Base-by-base conservation (phyloP, 2,797 vertebrate species). In the Carapus acus region DNA sequence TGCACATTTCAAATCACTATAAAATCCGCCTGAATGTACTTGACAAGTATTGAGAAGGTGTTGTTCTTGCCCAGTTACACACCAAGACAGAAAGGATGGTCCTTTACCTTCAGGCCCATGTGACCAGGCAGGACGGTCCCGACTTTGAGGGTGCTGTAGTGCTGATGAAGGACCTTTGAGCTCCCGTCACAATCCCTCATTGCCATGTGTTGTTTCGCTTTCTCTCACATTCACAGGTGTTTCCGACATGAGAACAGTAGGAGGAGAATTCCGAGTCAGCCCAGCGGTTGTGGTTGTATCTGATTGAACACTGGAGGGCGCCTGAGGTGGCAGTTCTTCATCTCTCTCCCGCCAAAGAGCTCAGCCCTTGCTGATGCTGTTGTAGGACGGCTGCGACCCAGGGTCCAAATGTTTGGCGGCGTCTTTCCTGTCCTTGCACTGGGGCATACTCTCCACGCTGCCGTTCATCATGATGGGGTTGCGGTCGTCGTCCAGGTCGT, bases 291-390 rank as follows among this genome's bases (percentile, higher is more conserved):
- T 14, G 3, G 3, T 23, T 9, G n/a, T n/a, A n/a, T n/a, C n/a
- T n/a, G 34, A 62, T 21, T 2, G 31, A 12, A 29, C 17, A 8
- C 1, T 6, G 20, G 4, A 38, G 39, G 8, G 13, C 43, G 4
- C 6, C 27, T 38, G 63, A 71, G 59, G 49, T 49, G 36, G 57
- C 59, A 33, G 43, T 8, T 20, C 21, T 1, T 6, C 6, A 21
- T 13, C 5, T 16, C 48, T 66, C 62, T 41, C 42, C 2, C 1
- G 8, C 37, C 2, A 7, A 27, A 1, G 34, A 3, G 27, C 49
- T 85, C 76, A 86, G 66, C 78, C 43, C 9, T 68, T 77, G 73
- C 62, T 83, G 62, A 90, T 87, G 71, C 77, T 80, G 77, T 86
- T 87, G 77, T 90, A 90, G 0, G 84, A 76, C 8, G 67, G 55